These are phyloP conservation scores for Vombatus ursinus DNA, from an alignment of 2,113 vertebrate genomes.

Conservation along the genomic window DNA sequence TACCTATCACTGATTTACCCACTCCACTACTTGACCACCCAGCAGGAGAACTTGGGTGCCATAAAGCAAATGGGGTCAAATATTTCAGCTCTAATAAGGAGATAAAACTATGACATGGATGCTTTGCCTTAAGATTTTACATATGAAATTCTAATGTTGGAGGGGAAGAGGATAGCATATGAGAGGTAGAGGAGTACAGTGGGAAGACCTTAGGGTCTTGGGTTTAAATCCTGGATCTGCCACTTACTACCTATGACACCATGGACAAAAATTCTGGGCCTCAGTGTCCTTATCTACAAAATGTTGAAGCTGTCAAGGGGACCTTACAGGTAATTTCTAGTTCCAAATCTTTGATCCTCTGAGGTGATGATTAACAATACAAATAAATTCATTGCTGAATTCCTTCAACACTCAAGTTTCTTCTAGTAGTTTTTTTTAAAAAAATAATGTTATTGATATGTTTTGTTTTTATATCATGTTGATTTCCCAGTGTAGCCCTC, in stretches of 20 bases:
- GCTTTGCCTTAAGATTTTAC: not conserved
- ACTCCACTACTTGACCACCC: not conserved
- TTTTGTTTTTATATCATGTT: not conserved
- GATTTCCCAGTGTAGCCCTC: not conserved
- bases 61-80: not conserved
- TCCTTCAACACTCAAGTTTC: not conserved
- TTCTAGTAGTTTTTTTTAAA: not conserved
- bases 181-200: not conserved
- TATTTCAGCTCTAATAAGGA: not conserved
- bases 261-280: not conserved
- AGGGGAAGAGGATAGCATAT: not conserved
- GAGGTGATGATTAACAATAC: not conserved
- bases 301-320: not conserved
- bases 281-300: not conserved
- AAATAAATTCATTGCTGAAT: not conserved
- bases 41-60: not conserved
- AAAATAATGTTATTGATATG: not conserved
- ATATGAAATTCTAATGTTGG: not conserved
- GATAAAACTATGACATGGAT: not conserved
- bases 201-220: not conserved
- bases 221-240: not conserved
- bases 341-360: not conserved
- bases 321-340: not conserved
- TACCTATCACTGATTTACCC: not conserved
- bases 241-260: not conserved